Base-by-base conservation (phyloP, 2,888 invertebrate genomes). In the Drosophila mimica region DNA sequence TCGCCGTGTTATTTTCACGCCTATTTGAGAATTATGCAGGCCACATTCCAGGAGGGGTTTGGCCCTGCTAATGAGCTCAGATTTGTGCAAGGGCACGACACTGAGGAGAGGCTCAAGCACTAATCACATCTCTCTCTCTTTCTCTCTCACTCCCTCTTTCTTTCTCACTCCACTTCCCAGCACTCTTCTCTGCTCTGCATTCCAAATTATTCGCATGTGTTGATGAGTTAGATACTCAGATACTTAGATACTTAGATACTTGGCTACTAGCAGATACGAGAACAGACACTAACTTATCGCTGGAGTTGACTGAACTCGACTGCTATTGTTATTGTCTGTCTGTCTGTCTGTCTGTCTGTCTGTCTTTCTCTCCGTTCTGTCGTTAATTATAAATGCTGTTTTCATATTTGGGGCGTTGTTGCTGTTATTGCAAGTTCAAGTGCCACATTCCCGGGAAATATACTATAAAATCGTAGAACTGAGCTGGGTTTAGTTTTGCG, bases 41-140 rank as follows among this genome's bases (percentile, higher is more conserved):
- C 38, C 52, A 54, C 80, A 76, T 76, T 74, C 79, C 66, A 64
- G 48, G 49, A 70, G 43, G 62, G 71, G 58, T 53, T 36, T 15
- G 38, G 57, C 31, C 31, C 56, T 59, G 90, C 73, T 85, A 85
- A 85, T 85, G 88, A 85, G 83, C 65, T 59, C 70, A 71, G 81
- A 69, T 85, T 85, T 85, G 88, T 85, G 85, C 88, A 61, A 57
- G 63, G 90, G 71, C 85, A 85, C 85, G 84, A 53, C 67, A 43
- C 49, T 4, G 20, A 25, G 46, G 0, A 15, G 46, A 25, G 15
- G 46, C 25, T 46, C 25, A 25, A 15, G 25, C 46, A 25, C 46
- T 46, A 46, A 46, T 15, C 46, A 25, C 15, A 25, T 43, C 57
- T 38, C 28, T 30, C 1, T 17, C 52, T 17, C 46, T 11, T 61